Percentiles rank a stretch among this genome's conserved stretches.
Evolutionary conservation across 2,888 invertebrate species (phyloP).

Genomic region (Lepeophtheirus nordmannii): DNA sequence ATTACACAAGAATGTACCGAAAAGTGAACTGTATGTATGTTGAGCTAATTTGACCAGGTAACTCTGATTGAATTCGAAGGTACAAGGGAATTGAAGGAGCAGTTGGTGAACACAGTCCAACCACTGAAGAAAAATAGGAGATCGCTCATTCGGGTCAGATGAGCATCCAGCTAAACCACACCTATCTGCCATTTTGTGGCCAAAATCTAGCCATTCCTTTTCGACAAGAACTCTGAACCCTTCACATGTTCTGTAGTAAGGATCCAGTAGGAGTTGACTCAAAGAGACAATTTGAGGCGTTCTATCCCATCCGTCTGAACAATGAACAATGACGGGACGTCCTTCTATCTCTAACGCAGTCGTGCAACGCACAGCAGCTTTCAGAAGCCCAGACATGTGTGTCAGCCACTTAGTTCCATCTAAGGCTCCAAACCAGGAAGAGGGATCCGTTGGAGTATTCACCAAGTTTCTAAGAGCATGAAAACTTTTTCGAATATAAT

Average conservation of each 20-base stretch:
- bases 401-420: conserved; percentile 84
- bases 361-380: conserved; percentile 46
- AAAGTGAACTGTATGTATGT: conserved; percentile 87
- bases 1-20: conserved; percentile 92
- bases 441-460: conserved; percentile 39
- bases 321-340: conserved; percentile 85
- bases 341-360: conserved; percentile 41
- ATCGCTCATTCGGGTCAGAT: conserved; percentile 83
- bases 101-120: conserved; percentile 90
- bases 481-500: conserved; percentile 83
- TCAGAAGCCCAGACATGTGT: conserved; percentile 66
- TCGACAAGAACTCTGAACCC: conserved; percentile 85
- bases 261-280: conserved; percentile 79
- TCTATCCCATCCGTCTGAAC: conserved; percentile 97
- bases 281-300: conserved; percentile 91
- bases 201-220: conserved; percentile 92
- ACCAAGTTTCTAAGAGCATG: conserved; percentile 63
- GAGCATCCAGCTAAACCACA: conserved; percentile 57
- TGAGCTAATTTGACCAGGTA: conserved; percentile 88
- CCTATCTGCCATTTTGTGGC: conserved; percentile 93
- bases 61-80: conserved; percentile 85
- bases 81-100: conserved; percentile 67
- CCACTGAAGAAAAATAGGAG: conserved; percentile 92
- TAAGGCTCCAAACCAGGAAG: conserved; percentile 41
- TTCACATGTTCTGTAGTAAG: conserved; percentile 68